Conservation (phyloP, 2,888 invertebrate species). For the Ormyrus labotus region DNA sequence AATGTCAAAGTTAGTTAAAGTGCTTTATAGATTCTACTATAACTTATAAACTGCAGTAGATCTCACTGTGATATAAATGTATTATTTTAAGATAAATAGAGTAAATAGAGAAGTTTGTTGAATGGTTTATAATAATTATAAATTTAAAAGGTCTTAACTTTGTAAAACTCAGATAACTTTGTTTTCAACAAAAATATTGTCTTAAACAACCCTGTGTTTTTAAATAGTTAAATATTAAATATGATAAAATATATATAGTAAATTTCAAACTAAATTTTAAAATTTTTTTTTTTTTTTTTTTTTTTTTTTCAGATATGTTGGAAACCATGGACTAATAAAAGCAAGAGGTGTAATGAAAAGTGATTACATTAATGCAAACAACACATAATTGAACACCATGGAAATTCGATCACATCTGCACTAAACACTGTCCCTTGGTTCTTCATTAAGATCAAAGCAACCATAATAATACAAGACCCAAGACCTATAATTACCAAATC, state of each 20-base stretch:
- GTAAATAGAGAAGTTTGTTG: not conserved
- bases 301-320: slow-evolving; percentile 67
- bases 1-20: no score
- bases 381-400: slow-evolving; percentile 61
- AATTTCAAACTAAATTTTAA: no score
- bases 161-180: no score
- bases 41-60: no score
- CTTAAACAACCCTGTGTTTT: no score
- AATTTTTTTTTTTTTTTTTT: not conserved
- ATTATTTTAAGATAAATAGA: not conserved
- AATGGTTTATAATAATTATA: no score
- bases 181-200: no score
- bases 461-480: slow-evolving; percentile 52
- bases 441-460: slow-evolving; percentile 66
- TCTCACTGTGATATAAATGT: no score
- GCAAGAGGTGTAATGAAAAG: slow-evolving; percentile 64
- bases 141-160: no score
- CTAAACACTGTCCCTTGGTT: slow-evolving; percentile 66
- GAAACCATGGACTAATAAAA: slow-evolving; percentile 68
- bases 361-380: slow-evolving; percentile 65
- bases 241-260: no score
- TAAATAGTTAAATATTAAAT: no score
- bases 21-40: no score
- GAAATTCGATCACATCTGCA: slow-evolving; percentile 62
- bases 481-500: slow-evolving; percentile 35